Evolutionary conservation across 2,797 vertebrate species (phyloP).

Genomic region (Otus scops): DNA sequence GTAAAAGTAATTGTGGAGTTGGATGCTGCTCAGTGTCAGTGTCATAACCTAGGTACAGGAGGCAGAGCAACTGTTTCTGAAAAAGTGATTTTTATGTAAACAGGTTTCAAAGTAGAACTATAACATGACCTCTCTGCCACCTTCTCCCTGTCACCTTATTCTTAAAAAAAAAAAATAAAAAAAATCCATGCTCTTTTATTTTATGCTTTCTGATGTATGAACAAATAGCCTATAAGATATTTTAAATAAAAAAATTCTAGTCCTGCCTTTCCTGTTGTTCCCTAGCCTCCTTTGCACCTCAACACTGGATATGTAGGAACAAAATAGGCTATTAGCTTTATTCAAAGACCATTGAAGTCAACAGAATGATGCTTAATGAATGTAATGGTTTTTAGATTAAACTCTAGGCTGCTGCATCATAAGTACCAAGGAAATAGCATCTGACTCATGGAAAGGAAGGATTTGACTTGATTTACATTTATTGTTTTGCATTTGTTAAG

Average conservation of each 20-base stretch:
- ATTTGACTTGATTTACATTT: slow-evolving; percentile 22
- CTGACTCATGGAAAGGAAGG: slow-evolving; percentile 37
- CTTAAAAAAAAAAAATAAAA: neutral
- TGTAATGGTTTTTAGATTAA: slow-evolving; percentile 36
- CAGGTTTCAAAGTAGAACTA: neutral
- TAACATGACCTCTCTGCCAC: neutral
- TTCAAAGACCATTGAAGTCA: slow-evolving; percentile 27
- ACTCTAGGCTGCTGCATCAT: slow-evolving; percentile 23
- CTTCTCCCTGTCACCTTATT: neutral
- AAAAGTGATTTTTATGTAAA: neutral
- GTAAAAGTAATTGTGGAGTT: neutral
- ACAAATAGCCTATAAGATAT: neutral
- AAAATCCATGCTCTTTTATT: neutral
- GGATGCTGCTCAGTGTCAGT: neutral
- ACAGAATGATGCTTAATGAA: slow-evolving; percentile 38
- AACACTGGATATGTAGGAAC: neutral
- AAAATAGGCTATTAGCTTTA: slow-evolving; percentile 31
- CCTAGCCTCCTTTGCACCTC: neutral
- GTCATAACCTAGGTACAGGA: neutral
- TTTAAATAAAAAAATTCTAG: neutral
- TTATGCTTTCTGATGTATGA: neutral
- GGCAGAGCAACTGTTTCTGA: neutral
- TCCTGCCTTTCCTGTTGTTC: neutral
- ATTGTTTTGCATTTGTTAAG: slow-evolving; percentile 18
- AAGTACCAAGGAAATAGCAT: slow-evolving; percentile 13